Conservation (phyloP, 1,140 invertebrate genomes). For the Brachionus sp. region DNA sequence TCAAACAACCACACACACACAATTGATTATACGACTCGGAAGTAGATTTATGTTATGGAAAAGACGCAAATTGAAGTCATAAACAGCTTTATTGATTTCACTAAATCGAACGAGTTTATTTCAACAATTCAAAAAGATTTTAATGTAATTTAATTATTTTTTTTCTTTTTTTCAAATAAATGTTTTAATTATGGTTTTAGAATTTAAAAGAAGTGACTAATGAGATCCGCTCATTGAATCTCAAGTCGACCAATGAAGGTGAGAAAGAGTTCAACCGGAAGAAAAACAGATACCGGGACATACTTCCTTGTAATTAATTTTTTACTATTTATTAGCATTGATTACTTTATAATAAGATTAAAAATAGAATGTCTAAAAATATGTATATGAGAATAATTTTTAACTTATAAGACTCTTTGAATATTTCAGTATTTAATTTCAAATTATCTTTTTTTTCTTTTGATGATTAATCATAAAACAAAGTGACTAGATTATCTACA, state of each 20-base stretch:
- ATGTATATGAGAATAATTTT: neutral
- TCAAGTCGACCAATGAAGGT: constrained; percentile 15
- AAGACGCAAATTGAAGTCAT: constrained; percentile 39
- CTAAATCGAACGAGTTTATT: constrained; percentile 9
- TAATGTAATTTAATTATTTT: constrained; percentile 14
- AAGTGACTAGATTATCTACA: neutral
- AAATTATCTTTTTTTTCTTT: neutral
- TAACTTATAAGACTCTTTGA: neutral
- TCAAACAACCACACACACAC: neutral
- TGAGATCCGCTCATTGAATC: neutral
- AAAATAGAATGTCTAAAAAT: neutral
- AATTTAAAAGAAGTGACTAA: constrained; percentile 30
- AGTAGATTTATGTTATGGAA: constrained; percentile 17
- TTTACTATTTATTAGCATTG: neutral
- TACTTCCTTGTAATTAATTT: constrained; percentile 30
- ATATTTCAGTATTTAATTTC: neutral
- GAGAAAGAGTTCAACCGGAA: neutral
- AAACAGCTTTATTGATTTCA: constrained; percentile 23
- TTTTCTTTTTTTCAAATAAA: neutral
- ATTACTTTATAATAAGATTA: neutral
- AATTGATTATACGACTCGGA: neutral
- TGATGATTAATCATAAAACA: neutral
- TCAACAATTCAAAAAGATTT: neutral
- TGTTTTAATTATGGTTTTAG: neutral
- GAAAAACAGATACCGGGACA: constrained; percentile 40